Conservation (phyloP, 2,888 invertebrate genomes). For the Lysandra coridon region DNA sequence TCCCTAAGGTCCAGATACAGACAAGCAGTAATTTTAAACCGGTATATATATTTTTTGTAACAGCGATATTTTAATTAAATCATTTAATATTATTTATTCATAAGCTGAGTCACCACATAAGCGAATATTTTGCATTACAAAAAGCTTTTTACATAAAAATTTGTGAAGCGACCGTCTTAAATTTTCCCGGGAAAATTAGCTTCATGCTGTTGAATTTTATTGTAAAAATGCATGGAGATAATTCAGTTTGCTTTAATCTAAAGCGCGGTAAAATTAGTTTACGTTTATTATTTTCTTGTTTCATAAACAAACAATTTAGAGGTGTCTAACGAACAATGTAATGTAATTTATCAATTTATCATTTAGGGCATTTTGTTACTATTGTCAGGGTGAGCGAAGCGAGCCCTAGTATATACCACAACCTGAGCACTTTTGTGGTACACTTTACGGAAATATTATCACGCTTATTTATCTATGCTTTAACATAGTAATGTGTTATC, state of each 20-base stretch:
- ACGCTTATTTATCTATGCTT: too few relatives aligned
- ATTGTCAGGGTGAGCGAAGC: too few relatives aligned
- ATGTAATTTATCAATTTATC: too few relatives aligned
- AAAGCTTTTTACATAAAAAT: slow-evolving; percentile 2
- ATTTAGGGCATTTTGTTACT: too few relatives aligned
- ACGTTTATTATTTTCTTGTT: not conserved
- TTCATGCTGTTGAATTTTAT: slow-evolving; percentile 6
- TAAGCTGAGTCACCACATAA: not conserved
- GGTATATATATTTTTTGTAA: too few relatives aligned
- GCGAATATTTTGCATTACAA: not conserved
- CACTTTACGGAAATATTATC: too few relatives aligned
- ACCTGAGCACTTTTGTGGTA: too few relatives aligned
- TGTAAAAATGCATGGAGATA: slow-evolving; percentile 16
- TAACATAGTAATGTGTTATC: too few relatives aligned
- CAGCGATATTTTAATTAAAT: not conserved
- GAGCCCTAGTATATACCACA: too few relatives aligned
- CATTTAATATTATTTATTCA: not conserved
- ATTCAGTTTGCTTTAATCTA: slow-evolving; percentile 2
- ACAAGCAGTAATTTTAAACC: too few relatives aligned
- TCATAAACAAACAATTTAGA: not conserved
- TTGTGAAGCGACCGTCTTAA: slow-evolving; percentile 3
- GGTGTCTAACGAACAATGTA: too few relatives aligned
- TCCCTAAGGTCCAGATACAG: too few relatives aligned
- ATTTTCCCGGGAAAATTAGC: slow-evolving; percentile 1
- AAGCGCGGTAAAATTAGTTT: not conserved